Evolutionary conservation across 2,113 vertebrate genomes (phyloP), one percentile per base, ranked within the genome.

Genomic region (Alexandromys fortis): DNA sequence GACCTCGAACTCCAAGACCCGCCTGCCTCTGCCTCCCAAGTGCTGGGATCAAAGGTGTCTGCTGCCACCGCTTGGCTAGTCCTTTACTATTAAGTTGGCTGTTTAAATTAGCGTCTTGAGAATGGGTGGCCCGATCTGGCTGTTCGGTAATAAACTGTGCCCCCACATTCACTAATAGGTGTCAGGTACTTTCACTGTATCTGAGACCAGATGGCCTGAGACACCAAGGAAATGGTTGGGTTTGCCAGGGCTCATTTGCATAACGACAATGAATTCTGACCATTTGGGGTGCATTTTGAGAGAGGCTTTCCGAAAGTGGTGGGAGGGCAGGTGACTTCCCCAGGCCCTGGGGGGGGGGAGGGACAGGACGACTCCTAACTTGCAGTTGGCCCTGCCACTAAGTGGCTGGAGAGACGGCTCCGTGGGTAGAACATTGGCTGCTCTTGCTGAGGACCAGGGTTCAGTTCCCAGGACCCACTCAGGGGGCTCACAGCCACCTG

Each of bases 31-130:
- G 68, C 33, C 68, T 8, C 33, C 35, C 3, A 17, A n/a, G 35
- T n/a, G 35, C 33, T 70, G 33, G 68, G 7, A n/a, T 70, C 16
- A 70, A n/a, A 70, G 68, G 7, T n/a, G 68, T 72, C 17, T 0
- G 35, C 7, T 3, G 1, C 19, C 35, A 72, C 35, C 0, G 8
- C 70, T n/a, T 9, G n/a, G 19, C n/a, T 5, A 24, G 49, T 19
- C 77, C 58, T 77, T 45, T 47, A 47, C 75, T 65, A 26, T 65
- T 65, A 65, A 11, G 28, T 42, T 83, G 35, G n/a, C 55, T 38
- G 22, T 61, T 63, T 63, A 10, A 42, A 28, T 45, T 42, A 38
- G 58, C 14, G 3, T 85, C 16, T 65, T 28, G 6, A 65, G 38
- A 38, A 19, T 14, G 7, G 81, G 58, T 30, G 26, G 38, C 14